Percentiles rank a stretch among this genome's conserved stretches.
Conservation (phyloP, 1,140 invertebrate species). For the Stegodyphus mimosarum region DNA sequence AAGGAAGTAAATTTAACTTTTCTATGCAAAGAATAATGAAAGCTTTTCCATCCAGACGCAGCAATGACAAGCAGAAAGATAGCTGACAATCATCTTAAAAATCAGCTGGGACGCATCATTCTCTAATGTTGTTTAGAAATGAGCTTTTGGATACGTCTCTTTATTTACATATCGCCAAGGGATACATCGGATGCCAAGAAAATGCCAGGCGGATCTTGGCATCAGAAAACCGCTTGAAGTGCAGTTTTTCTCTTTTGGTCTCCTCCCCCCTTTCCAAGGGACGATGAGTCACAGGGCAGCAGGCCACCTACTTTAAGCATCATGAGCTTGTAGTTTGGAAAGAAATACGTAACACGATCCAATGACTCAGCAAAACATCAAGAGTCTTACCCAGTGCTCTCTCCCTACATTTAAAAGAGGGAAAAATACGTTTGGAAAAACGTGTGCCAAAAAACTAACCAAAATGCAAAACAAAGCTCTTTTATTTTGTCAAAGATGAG, state of each 20-base stretch:
- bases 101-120: too few species aligned
- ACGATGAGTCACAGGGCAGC: conserved; percentile 36
- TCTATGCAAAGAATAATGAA: too few species aligned
- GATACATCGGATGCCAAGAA: neutral
- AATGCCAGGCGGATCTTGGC: conserved; percentile 25
- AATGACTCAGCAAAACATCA: neutral
- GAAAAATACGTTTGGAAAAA: neutral
- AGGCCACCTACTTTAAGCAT: conserved; percentile 23
- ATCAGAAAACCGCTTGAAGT: conserved; percentile 28
- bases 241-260: conserved; percentile 1
- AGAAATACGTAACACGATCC: conserved; percentile 24
- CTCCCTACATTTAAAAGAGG: neutral
- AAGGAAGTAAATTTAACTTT: too few species aligned
- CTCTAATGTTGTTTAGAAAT: neutral
- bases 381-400: neutral
- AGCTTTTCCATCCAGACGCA: too few species aligned
- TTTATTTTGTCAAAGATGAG: too few species aligned
- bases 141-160: conserved; percentile 1
- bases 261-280: neutral
- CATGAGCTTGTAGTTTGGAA: neutral
- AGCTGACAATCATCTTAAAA: too few species aligned
- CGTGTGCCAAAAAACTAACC: too few species aligned
- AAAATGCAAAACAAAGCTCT: too few species aligned
- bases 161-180: conserved; percentile 6
- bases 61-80: too few species aligned